Evolutionary conservation across 2,797 vertebrate genomes (phyloP), one percentile per base, ranked within the genome.

Genomic region (Emydoidea blandingii): DNA sequence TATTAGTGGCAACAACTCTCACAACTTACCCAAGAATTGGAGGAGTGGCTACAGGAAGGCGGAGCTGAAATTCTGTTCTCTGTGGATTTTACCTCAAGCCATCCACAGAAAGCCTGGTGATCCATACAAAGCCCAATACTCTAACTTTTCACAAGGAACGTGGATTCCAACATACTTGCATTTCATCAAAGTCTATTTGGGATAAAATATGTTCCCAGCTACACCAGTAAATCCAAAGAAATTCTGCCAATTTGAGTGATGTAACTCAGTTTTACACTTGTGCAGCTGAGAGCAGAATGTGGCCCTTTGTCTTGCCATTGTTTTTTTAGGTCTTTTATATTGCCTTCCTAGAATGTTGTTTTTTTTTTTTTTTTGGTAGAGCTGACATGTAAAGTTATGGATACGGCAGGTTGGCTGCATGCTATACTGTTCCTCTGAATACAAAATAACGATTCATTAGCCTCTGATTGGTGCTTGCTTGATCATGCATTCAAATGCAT

Each of bases 321-420:
- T 44, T 12, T 19, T 41, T 80, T 80, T 44, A 80, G 8, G 41
- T 50, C 50, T 94, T 94, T 82, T 47, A 11, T 88, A 54, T 41
- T 47, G 25, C 5, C 44, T 49, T 78, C 21, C 50, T 90, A 82
- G 27, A 29, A 14, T 52, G 4, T 52, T 52, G n/a, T n/a, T n/a
- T n/a, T 44, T 44, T 83, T 91, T 92, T 52, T 81, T 52, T 18
- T 88, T 85, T 21, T 21, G 41, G 19, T 41, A 95, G n/a, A 74
- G 68, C 47, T 27, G 12, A 59, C 76, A 29, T 92, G 95, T 85
- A 88, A 92, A 95, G 53, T 72, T 82, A 47, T 27, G 3, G 47
- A 12, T 65, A 80, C 88, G 92, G n/a, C 34, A 72, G 57, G 88
- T 88, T 92, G 86, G 49, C 92, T 34, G 31, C 89, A 91, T 12